Conservation (phyloP, 1,140 invertebrate genomes). For the Trichonephila inaurata region DNA sequence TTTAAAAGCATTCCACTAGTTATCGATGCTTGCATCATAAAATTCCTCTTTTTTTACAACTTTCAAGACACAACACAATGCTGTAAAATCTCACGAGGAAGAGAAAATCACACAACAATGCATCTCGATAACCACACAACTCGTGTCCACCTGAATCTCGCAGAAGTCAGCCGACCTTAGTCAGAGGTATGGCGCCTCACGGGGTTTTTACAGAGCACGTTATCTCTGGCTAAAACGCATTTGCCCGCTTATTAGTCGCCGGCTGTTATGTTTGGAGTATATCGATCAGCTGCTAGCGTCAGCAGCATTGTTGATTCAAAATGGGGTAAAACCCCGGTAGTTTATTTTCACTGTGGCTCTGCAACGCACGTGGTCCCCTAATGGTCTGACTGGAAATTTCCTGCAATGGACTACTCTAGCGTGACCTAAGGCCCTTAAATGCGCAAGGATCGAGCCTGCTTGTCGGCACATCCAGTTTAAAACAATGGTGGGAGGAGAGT, state of each 20-base stretch:
- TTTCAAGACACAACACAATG: background rate
- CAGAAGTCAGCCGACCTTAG: background rate
- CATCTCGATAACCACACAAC: background rate
- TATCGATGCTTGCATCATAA: background rate
- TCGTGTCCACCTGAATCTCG: background rate
- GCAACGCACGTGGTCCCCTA: constrained; percentile 54
- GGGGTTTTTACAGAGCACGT: constrained; percentile 65
- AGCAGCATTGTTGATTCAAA: constrained; percentile 65
- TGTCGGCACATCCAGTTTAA: background rate
- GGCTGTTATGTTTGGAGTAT: constrained; percentile 47
- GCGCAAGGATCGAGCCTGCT: background rate
- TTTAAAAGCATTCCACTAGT: background rate
- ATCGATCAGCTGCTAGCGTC: constrained; percentile 66
- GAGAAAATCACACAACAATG: background rate
- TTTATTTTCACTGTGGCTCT: constrained; percentile 68
- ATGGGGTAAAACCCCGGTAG: constrained; percentile 63
- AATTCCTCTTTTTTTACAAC: background rate
- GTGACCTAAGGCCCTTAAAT: constrained; percentile 44
- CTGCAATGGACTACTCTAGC: constrained; percentile 36
- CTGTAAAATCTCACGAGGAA: background rate
- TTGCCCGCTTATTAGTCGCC: constrained; percentile 57
- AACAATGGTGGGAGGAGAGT: constrained; percentile 27
- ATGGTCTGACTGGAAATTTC: constrained; percentile 45
- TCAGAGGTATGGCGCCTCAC: constrained; percentile 31
- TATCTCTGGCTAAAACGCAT: constrained; percentile 53